Conservation (phyloP, 2,113 vertebrate species). For the Brachyistius frenatus region DNA sequence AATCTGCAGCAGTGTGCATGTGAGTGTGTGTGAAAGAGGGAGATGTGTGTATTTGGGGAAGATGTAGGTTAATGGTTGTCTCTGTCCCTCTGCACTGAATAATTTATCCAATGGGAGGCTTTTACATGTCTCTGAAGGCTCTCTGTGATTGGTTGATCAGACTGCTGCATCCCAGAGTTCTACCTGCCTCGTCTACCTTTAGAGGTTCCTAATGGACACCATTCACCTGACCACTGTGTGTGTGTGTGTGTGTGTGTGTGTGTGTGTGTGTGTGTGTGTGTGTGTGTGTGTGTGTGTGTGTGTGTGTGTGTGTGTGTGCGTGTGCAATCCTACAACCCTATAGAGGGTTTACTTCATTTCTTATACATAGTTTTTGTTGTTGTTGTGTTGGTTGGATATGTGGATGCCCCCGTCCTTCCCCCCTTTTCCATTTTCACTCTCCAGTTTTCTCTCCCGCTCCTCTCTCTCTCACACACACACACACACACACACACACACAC, state of each 20-base stretch:
- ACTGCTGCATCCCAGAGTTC: conserved; percentile 23
- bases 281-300: background rate
- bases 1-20: conserved; percentile 30
- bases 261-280: background rate
- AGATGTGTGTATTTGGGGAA: conserved; percentile 51
- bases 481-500: background rate
- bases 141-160: conserved; percentile 67
- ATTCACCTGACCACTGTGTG: conserved; percentile 14
- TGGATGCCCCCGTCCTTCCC: conserved; percentile 1
- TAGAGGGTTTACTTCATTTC: conserved; percentile 15
- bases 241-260: background rate
- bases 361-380: background rate
- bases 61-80: conserved; percentile 79
- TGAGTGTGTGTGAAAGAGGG: conserved; percentile 7
- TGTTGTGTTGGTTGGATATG: conserved; percentile 36
- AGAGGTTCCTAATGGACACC: conserved; percentile 30
- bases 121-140: conserved; percentile 66
- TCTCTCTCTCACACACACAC: background rate
- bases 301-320: background rate
- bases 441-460: background rate
- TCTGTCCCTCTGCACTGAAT: conserved; percentile 73
- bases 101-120: conserved; percentile 79
- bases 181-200: conserved; percentile 53
- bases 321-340: conserved; percentile 2
- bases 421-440: conserved; percentile 25